Evolutionary conservation across 1,140 invertebrate species (phyloP).

Genomic region (Drosophila malerkotliana): DNA sequence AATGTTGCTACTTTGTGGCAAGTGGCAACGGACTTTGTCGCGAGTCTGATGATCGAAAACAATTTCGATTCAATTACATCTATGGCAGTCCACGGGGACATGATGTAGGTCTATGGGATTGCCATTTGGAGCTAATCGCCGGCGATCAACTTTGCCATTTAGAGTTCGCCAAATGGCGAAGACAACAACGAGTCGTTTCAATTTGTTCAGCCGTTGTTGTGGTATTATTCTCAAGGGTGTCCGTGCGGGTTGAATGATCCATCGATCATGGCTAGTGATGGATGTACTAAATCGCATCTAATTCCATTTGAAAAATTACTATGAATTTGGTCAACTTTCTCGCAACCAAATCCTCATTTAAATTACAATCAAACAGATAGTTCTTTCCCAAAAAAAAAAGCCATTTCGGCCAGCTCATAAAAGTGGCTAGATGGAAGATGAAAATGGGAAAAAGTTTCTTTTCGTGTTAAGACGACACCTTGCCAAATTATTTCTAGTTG

Average conservation of each 20-base stretch:
- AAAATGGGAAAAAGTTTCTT: constrained; percentile 59
- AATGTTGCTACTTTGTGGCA: constrained; percentile 15
- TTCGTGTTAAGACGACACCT: constrained; percentile 64
- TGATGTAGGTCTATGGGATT: constrained; percentile 67
- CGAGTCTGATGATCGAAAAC: constrained; percentile 35
- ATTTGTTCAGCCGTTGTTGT: constrained; percentile 39
- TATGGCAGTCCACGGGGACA: constrained; percentile 46
- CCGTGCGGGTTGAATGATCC: constrained; percentile 48
- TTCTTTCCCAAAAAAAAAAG: constrained; percentile 28
- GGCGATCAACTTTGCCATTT: constrained; percentile 71
- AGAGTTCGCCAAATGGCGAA: constrained; percentile 49
- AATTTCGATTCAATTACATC: constrained; percentile 65
- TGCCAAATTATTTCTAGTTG: constrained; percentile 65
- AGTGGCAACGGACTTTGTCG: constrained; percentile 50
- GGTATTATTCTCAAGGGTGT: constrained; percentile 67
- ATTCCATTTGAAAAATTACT: constrained; percentile 11
- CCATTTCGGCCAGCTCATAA: constrained; percentile 56
- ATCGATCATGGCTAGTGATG: constrained; percentile 1
- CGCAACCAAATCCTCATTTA: constrained; percentile 11
- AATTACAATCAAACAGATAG: constrained; percentile 26
- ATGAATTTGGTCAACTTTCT: constrained; percentile 27
- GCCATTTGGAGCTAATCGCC: constrained; percentile 66
- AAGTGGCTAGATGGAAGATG: constrained; percentile 16
- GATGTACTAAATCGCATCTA: constrained; percentile 10
- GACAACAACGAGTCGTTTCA: constrained; percentile 47